These are phyloP conservation scores for Barbus barbus DNA, from an alignment of 2,113 vertebrate genomes.

Conservation along the genomic window DNA sequence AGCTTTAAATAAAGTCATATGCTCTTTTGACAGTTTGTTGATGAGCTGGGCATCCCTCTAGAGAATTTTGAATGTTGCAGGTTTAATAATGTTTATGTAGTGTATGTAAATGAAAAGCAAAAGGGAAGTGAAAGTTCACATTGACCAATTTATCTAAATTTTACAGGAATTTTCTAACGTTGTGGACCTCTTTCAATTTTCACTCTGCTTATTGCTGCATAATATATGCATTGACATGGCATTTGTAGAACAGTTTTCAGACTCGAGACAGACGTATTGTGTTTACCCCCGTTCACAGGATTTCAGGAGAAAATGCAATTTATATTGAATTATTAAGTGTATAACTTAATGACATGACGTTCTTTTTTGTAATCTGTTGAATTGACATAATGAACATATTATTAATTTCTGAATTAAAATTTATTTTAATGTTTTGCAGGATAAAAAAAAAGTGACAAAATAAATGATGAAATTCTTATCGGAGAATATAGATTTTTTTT, in stretches of 20 bases:
- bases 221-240: not conserved
- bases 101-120: conserved; percentile 16
- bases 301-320: not conserved
- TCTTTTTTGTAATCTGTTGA: not conserved
- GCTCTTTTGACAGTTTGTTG: conserved; percentile 71
- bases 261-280: not conserved
- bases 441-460: not conserved
- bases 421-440: not conserved
- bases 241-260: not conserved
- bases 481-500: not conserved
- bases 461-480: not conserved
- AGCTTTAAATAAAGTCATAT: conserved; percentile 79
- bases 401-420: not conserved
- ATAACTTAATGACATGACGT: not conserved
- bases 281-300: not conserved
- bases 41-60: conserved; percentile 70
- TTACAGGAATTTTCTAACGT: not conserved
- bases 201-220: not conserved
- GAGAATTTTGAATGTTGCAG: conserved; percentile 28
- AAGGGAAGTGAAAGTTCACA: conserved; percentile 28
- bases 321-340: not conserved
- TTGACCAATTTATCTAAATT: conserved; percentile 17
- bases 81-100: conserved; percentile 27
- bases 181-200: not conserved
- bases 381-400: not conserved